These are phyloP conservation scores for Crotalus tigris DNA, from an alignment of 2,113 vertebrate genomes.

Conservation along the genomic window DNA sequence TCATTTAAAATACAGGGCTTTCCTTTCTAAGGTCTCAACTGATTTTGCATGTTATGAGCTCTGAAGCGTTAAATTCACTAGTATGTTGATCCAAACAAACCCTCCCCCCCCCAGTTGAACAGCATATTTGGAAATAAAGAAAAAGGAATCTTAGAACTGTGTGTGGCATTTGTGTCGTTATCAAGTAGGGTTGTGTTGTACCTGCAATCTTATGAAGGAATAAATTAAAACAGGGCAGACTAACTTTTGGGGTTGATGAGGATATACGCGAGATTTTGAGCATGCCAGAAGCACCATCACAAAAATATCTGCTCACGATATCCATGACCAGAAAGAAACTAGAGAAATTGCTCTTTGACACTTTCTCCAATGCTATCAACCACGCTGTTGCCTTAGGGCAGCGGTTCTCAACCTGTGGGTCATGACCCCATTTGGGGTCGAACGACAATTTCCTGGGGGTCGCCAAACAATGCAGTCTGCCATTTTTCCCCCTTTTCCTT, in stretches of 20 bases:
- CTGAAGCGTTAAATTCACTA: not conserved
- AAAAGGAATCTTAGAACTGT: not conserved
- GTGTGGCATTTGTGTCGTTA: too few species aligned
- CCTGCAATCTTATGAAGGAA: not conserved
- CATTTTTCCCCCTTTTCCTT: too few species aligned
- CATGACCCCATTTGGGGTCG: too few species aligned
- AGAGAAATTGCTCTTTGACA: not conserved
- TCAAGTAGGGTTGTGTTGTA: not conserved
- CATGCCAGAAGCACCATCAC: not conserved
- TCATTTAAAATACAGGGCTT: not conserved
- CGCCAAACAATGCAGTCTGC: too few species aligned
- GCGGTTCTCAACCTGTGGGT: too few species aligned
- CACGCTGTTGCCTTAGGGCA: not conserved
- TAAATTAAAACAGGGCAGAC: not conserved
- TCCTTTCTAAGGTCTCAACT: constrained; percentile 6
- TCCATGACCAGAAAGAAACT: not conserved
- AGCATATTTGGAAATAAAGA: not conserved
- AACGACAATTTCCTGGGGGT: too few species aligned
- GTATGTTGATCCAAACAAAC: not conserved
- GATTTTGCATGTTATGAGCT: not conserved
- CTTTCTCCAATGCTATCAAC: not conserved
- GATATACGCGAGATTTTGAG: not conserved
- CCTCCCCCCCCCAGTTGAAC: not conserved
- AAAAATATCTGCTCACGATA: not conserved
- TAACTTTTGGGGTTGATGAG: not conserved